Conservation (phyloP, 2,113 vertebrate species). For the Aegithalos caudatus region DNA sequence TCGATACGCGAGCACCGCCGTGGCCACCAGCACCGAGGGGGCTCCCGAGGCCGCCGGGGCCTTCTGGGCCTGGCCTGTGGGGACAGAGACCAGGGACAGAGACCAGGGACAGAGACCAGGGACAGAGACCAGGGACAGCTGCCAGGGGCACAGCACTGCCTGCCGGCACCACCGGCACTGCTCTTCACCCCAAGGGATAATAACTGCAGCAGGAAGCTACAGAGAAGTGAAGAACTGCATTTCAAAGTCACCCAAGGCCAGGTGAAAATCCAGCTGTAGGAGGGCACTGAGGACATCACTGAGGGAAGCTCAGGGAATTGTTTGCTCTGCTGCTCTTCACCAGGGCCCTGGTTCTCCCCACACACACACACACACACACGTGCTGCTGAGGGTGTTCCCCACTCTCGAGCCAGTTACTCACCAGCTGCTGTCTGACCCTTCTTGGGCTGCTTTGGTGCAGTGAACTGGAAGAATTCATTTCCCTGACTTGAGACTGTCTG, state of each 20-base stretch:
- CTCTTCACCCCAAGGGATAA: background rate
- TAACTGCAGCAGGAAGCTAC: background rate
- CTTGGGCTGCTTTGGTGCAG: conserved; percentile 92
- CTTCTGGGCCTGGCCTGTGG: conserved; percentile 71
- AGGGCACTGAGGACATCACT: background rate
- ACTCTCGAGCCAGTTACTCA: conserved; percentile 15
- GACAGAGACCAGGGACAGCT: background rate
- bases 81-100: no score
- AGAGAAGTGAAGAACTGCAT: no score
- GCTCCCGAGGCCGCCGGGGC: conserved; percentile 42
- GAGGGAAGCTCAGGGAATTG: background rate
- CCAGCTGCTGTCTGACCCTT: conserved; percentile 78
- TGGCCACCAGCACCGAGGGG: conserved; percentile 80
- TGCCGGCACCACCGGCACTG: accelerated
- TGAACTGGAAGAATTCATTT: conserved; percentile 96
- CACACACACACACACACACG: background rate
- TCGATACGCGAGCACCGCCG: conserved; percentile 85
- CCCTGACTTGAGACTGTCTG: conserved; percentile 77
- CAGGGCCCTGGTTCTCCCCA: background rate
- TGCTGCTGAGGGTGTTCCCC: accelerated
- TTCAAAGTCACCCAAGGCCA: background rate
- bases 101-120: no score
- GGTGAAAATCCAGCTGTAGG: accelerated
- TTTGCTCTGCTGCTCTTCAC: background rate
- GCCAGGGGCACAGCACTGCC: background rate